These are phyloP conservation scores for Galendromus occidentalis DNA, from an alignment of 1,140 invertebrate genomes.

Conservation along the genomic window DNA sequence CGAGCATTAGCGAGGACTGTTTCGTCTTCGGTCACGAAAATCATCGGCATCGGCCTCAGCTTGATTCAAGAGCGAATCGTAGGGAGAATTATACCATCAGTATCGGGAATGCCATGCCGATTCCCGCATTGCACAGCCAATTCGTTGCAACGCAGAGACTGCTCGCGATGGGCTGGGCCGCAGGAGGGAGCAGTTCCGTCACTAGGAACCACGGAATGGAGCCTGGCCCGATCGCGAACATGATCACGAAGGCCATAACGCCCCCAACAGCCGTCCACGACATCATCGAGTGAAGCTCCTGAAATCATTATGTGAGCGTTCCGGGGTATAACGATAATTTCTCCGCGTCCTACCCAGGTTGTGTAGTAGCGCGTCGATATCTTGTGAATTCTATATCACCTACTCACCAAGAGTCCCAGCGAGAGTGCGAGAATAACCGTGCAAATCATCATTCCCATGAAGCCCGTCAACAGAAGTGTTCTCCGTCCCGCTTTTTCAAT, in stretches of 20 bases:
- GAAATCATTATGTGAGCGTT: background rate
- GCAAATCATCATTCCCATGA: background rate
- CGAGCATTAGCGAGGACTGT: too few relatives aligned
- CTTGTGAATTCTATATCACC: background rate
- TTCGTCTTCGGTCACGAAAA: too few relatives aligned
- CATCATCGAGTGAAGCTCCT: background rate
- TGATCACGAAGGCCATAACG: background rate
- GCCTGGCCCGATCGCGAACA: background rate
- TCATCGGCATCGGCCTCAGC: too few relatives aligned
- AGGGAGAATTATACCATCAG: background rate
- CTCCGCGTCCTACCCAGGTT: background rate
- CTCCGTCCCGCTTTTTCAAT: background rate
- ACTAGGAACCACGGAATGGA: slow-evolving; percentile 2
- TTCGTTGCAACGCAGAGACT: background rate
- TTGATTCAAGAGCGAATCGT: too few relatives aligned
- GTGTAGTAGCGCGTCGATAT: background rate
- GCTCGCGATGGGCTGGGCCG: background rate
- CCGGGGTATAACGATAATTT: background rate
- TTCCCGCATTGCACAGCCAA: background rate
- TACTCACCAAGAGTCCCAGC: background rate
- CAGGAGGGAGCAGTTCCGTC: background rate
- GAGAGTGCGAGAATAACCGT: background rate
- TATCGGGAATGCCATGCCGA: background rate
- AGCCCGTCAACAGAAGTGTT: background rate
- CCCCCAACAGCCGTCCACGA: background rate